Evolutionary conservation across 2,113 vertebrate species (phyloP).

Genomic region (Prunella fulvescens): DNA sequence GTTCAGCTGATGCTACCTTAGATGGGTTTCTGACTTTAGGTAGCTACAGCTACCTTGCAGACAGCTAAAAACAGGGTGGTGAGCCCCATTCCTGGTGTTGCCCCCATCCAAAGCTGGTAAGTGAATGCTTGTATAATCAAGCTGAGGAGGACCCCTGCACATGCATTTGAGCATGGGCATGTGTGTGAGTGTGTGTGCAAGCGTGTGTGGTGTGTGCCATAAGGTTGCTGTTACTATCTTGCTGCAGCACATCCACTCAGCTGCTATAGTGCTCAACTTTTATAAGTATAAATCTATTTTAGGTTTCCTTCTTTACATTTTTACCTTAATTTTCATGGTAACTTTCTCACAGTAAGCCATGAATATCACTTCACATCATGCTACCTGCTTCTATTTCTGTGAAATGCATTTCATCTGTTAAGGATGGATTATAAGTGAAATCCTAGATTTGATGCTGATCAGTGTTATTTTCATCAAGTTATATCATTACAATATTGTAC

Average conservation of each 20-base stretch:
- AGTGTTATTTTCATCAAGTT: conserved; percentile 44
- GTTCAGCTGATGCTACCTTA: background rate
- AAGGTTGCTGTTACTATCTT: background rate
- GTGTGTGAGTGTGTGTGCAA: background rate
- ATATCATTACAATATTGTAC: conserved; percentile 13
- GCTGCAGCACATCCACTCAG: background rate
- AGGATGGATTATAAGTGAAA: conserved; percentile 21
- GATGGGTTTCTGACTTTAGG: background rate
- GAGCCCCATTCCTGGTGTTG: background rate
- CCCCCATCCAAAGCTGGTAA: background rate
- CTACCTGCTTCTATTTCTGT: background rate
- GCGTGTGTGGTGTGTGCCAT: background rate
- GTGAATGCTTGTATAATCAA: background rate
- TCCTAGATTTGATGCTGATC: conserved; percentile 1
- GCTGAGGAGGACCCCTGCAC: background rate
- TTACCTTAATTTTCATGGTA: background rate
- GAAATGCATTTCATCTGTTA: conserved; percentile 26
- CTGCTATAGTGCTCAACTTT: background rate
- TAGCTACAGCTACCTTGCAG: conserved; percentile 2
- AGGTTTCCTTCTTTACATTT: background rate
- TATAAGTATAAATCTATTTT: background rate
- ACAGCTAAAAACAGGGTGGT: background rate
- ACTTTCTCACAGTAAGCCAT: background rate
- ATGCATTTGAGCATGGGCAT: background rate
- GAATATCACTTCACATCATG: background rate